Conservation (phyloP, 2,888 invertebrate genomes). For the Drosophila neotestacea region DNA sequence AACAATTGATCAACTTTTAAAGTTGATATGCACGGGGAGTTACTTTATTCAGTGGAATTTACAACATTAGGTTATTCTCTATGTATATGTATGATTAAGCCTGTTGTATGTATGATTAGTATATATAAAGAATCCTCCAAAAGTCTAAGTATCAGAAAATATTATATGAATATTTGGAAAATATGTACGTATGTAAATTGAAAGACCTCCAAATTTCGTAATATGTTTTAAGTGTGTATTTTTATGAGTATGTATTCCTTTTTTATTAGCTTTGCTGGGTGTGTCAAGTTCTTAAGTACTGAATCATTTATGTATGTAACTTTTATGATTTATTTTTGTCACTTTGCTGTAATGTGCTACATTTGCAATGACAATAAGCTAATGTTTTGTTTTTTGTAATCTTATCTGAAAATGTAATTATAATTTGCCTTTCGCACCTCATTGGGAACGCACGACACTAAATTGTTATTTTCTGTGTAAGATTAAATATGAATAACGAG, state of each 20-base stretch:
- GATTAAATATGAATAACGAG: slow-evolving; percentile 46
- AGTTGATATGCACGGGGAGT: background rate
- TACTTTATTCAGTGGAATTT: background rate
- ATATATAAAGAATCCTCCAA: background rate
- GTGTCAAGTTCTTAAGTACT: background rate
- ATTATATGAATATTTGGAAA: too few relatives aligned
- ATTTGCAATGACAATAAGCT: slow-evolving; percentile 13
- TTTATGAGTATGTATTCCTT: background rate
- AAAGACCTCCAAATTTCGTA: too few relatives aligned
- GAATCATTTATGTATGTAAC: background rate
- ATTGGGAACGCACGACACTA: slow-evolving; percentile 18
- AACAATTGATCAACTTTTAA: background rate
- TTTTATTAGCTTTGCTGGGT: background rate
- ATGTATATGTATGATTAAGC: background rate
- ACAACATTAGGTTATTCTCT: background rate
- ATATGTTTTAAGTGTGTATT: too few relatives aligned
- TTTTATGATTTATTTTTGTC: slow-evolving; percentile 1
- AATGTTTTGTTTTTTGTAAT: slow-evolving; percentile 24
- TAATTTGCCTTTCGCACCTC: slow-evolving; percentile 44
- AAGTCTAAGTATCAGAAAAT: too few relatives aligned
- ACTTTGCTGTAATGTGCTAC: slow-evolving; percentile 1
- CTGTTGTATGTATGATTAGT: background rate
- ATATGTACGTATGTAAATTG: too few relatives aligned
- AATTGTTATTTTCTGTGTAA: slow-evolving; percentile 21
- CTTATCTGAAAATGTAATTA: slow-evolving; percentile 63